Conservation (phyloP, 2,113 vertebrate genomes). For the Pluvialis apricaria region DNA sequence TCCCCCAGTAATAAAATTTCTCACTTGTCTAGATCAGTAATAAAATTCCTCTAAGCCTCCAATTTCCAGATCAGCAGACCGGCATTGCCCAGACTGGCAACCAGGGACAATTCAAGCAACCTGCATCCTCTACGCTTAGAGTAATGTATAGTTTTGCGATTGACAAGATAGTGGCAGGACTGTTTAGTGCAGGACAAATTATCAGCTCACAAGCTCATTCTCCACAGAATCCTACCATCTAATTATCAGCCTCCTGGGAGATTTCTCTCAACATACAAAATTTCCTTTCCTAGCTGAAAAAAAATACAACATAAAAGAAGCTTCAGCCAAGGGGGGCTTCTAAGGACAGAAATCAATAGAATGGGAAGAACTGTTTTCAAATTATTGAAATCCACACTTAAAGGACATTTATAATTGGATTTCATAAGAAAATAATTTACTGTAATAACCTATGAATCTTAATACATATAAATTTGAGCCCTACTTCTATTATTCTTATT, state of each 20-base stretch:
- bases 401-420: not conserved
- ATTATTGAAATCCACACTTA: not conserved
- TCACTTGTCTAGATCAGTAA: not conserved
- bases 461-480: not conserved
- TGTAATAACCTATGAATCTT: not conserved
- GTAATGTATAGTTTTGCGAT: not conserved
- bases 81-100: not conserved
- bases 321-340: not conserved
- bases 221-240: not conserved
- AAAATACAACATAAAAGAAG: not conserved
- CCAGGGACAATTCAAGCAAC: not conserved
- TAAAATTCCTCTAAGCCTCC: not conserved
- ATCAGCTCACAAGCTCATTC: not conserved
- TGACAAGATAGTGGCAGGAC: not conserved
- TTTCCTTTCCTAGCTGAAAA: not conserved
- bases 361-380: not conserved
- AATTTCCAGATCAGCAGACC: not conserved
- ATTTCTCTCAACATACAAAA: not conserved
- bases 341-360: not conserved
- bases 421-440: not conserved
- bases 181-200: not conserved
- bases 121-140: not conserved
- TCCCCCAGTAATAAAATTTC: not conserved
- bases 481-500: not conserved
- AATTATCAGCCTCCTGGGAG: not conserved